Base-by-base conservation (phyloP, 2,888 invertebrate species). In the Oscheius sp. region DNA sequence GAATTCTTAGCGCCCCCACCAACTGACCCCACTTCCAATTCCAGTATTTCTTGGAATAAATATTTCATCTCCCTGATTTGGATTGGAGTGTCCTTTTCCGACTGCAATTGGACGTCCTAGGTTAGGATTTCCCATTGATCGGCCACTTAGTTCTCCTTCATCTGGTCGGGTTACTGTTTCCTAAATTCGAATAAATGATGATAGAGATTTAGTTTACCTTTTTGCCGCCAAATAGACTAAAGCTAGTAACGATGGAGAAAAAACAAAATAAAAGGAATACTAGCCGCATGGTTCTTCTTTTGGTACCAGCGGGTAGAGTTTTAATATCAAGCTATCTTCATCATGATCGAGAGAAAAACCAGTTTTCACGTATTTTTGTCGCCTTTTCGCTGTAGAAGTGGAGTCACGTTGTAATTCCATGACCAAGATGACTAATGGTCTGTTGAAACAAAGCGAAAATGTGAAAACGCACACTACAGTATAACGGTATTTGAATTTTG, bases 341-440 rank as follows among this genome's bases (percentile, higher is more conserved):
- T 45, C 45, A 17, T 42, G 45, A 42, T 17, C 6, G 27, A 25
- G 45, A 25, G 45, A 17, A 31, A 34, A 61, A 61, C 61, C 61
- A 61, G 61, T 61, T 61, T 31, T 17, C 1, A 17, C n/a, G 61
- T 61, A 61, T 61, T 61, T 61, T 57, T 57, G 57, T 57, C 57
- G n/a, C n/a, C 25, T 57, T 37, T 61, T 61, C 45, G 61, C 39
- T 42, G 42, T 39, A 61, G 45, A 34, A 17, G 34, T 27, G 39
- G 15, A 29, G 61, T 61, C 45, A 61, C 61, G 45, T 29, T 55
- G 42, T 61, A 31, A 61, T 42, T 61, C 23, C 42, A 31, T 45
- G 55, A 61, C 29, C 27, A 20, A 8, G 45, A 42, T 61, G 61
- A 55, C 55, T 55, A 55, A 55, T 34, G 34, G 37, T 55, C 55